phyloP scores from a whole-genome alignment of 2,113 vertebrate genomes.

The Corydoras sp. region DNA sequence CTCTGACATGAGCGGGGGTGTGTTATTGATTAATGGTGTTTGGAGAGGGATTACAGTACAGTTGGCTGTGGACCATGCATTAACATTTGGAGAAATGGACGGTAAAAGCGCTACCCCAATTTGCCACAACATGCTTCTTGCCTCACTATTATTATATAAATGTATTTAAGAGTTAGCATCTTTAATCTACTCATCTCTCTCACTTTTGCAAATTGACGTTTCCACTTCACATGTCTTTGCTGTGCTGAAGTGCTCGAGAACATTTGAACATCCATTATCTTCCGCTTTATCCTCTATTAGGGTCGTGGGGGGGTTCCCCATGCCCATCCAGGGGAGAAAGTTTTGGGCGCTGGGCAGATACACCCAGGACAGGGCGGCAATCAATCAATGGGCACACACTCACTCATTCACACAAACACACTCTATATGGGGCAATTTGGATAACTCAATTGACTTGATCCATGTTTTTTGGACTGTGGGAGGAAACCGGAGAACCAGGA shows the following conservation, averaged over 20 bases:
- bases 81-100: constrained; percentile 12
- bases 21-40: constrained; percentile 42
- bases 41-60: constrained; percentile 30
- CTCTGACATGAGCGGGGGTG: constrained; percentile 20
- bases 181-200: constrained; percentile 6
- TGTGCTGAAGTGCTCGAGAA: constrained; percentile 15
- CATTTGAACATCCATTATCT: no score
- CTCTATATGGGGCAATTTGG: no score
- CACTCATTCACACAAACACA: no score
- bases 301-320: no score
- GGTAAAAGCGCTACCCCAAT: constrained; percentile 10
- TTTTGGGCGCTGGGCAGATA: no score
- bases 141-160: constrained; percentile 1
- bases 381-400: no score
- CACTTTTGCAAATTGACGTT: constrained; percentile 12
- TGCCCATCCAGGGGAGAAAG: no score
- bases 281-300: no score
- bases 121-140: not conserved
- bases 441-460: no score
- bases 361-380: no score
- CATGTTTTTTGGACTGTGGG: no score
- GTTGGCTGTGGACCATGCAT: constrained; percentile 13
- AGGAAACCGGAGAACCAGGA: no score
- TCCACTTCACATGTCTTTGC: constrained; percentile 9
- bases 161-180: not conserved